phyloP scores from a whole-genome alignment of 2,113 vertebrate genomes.

The mouse (Mus musculus) region DNA sequence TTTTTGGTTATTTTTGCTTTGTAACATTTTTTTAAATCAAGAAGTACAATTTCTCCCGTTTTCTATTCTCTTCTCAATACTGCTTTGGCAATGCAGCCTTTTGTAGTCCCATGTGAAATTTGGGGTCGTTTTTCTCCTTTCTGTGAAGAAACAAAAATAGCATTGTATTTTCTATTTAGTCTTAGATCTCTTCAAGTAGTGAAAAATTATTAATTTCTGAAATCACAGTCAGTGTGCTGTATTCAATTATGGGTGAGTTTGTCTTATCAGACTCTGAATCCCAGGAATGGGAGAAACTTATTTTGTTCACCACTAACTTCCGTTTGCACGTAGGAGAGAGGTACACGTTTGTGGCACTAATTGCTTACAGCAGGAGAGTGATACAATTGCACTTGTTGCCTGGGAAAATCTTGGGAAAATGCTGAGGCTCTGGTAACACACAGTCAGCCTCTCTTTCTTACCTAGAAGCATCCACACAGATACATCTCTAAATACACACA shows the following conservation, averaged over 20 bases:
- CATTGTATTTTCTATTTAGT: background rate
- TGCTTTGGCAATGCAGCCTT: background rate
- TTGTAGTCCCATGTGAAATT: background rate
- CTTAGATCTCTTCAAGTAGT: background rate
- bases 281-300: background rate
- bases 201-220: background rate
- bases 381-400: background rate
- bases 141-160: background rate
- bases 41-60: background rate
- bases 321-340: background rate
- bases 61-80: background rate
- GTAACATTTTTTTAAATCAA: background rate
- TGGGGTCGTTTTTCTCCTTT: background rate
- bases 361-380: background rate
- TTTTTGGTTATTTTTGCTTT: background rate
- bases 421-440: background rate
- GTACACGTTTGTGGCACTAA: background rate
- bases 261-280: background rate
- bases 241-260: background rate
- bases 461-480: background rate
- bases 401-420: background rate
- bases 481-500: background rate
- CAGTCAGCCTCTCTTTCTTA: background rate
- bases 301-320: background rate
- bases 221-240: background rate